Base-by-base conservation (phyloP, 1,140 invertebrate species). In the Lucilia sericata region DNA sequence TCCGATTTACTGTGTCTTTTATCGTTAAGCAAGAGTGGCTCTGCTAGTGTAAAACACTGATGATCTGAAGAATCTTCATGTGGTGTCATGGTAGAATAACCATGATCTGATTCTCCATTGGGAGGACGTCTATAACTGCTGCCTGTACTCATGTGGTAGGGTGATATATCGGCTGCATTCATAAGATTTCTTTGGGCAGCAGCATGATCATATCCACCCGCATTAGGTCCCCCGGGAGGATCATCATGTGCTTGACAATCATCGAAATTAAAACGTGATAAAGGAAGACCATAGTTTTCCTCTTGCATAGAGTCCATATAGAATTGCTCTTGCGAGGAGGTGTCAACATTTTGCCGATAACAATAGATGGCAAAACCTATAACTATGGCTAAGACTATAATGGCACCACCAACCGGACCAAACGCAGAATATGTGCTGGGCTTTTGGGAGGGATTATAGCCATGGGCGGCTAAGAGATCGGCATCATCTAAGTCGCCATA, bases 21-120 rank as follows among this genome's bases (percentile, higher is more conserved):
- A 86, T 94, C 93, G 82, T 91, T 88, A 86, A 88, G 82, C 34
- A 94, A 91, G 55, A 93, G 92, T 0, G 93, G 93, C 87, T 94
- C 94, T 42, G 93, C 93, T 7, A 94, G 91, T 19, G 95, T 95
- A 85, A 96, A 95, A 10, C 95, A 95, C 75, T 95, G 94, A 85
- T 96, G 95, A 87, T 97, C 96, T 4, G 94, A 94, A 12, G 94
- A 94, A 88, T 98, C 97, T 86, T 97, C 96, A 86, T 97, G 96
- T 0, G 96, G 96, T 0, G 97, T 98, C 97, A 98, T 98, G 0
- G 97, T 98, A 19, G 96, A 98, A 90, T 98, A 98, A 3, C 97
- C 97, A 90, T 98, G 96, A 92, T 98, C 97, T 47, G 96, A 97
- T 86, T 97, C 97, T 7, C 95, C 96, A 19, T 95, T 94, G 25